These are phyloP conservation scores for Sebastes iracundus DNA, from an alignment of 2,797 vertebrate genomes.

Conservation along the genomic window DNA sequence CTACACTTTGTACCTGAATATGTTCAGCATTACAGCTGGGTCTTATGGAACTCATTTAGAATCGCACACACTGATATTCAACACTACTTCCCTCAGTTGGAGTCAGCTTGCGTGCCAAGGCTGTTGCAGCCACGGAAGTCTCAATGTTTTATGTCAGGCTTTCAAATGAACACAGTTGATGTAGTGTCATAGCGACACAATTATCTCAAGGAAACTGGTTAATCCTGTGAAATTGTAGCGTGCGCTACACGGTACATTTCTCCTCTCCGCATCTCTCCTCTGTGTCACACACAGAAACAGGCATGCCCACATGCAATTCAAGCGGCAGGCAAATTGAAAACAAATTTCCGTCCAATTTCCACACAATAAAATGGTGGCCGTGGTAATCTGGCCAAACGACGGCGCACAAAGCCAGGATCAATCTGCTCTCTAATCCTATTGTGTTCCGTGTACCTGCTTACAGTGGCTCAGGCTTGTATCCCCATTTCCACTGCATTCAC, in stretches of 20 bases:
- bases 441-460: slow-evolving; percentile 76
- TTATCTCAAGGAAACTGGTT: slow-evolving; percentile 55
- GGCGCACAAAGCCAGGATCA: slow-evolving; percentile 76
- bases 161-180: slow-evolving; percentile 51
- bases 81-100: neutral
- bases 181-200: slow-evolving; percentile 33
- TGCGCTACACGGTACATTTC: slow-evolving; percentile 10
- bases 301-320: slow-evolving; percentile 60
- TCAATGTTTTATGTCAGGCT: slow-evolving; percentile 21
- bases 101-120: neutral
- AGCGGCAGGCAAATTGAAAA: slow-evolving; percentile 71
- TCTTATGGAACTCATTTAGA: slow-evolving; percentile 21
- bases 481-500: slow-evolving; percentile 54
- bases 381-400: slow-evolving; percentile 73
- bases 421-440: slow-evolving; percentile 76
- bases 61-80: slow-evolving; percentile 14
- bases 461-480: slow-evolving; percentile 68
- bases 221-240: slow-evolving; percentile 59
- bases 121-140: neutral
- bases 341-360: slow-evolving; percentile 76
- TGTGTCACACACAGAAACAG: slow-evolving; percentile 35
- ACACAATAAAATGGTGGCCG: slow-evolving; percentile 67
- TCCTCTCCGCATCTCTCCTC: slow-evolving; percentile 19
- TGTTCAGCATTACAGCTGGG: slow-evolving; percentile 2
- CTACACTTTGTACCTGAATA: slow-evolving; percentile 8